Conservation (phyloP, 2,888 invertebrate species). For the Entomobrya multifasciata region DNA sequence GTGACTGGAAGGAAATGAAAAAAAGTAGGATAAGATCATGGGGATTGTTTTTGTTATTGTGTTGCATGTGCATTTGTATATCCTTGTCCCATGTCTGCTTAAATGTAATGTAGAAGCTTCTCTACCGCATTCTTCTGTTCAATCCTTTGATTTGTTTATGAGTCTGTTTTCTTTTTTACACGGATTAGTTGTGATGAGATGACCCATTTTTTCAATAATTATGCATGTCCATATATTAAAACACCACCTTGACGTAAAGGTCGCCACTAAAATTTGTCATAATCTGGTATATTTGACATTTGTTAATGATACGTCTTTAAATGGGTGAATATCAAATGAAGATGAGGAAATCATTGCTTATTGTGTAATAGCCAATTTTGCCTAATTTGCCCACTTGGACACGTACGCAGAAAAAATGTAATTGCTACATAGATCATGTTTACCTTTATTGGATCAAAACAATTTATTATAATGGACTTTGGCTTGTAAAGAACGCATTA, state of each 20-base stretch:
- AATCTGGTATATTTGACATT: neutral
- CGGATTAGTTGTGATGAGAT: neutral
- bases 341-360: too few relatives aligned
- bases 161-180: neutral
- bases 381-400: too few relatives aligned
- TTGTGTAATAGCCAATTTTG: too few relatives aligned
- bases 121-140: slow-evolving; percentile 11
- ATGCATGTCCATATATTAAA: slow-evolving; percentile 19
- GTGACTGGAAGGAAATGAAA: slow-evolving; percentile 24
- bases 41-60: neutral
- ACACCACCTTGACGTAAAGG: slow-evolving; percentile 10
- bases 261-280: neutral
- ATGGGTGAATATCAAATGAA: too few relatives aligned
- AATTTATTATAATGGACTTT: too few relatives aligned
- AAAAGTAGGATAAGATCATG: slow-evolving; percentile 1
- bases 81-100: slow-evolving; percentile 9
- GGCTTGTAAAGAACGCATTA: too few relatives aligned
- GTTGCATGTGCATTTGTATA: neutral
- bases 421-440: too few relatives aligned
- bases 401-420: too few relatives aligned
- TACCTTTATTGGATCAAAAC: too few relatives aligned
- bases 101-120: too few relatives aligned
- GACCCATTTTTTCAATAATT: slow-evolving; percentile 22
- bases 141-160: neutral
- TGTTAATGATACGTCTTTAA: too few relatives aligned